Percentiles rank a stretch among this genome's conserved stretches.
Conservation (phyloP, 2,888 invertebrate genomes). For the Sepiola atlantica region DNA sequence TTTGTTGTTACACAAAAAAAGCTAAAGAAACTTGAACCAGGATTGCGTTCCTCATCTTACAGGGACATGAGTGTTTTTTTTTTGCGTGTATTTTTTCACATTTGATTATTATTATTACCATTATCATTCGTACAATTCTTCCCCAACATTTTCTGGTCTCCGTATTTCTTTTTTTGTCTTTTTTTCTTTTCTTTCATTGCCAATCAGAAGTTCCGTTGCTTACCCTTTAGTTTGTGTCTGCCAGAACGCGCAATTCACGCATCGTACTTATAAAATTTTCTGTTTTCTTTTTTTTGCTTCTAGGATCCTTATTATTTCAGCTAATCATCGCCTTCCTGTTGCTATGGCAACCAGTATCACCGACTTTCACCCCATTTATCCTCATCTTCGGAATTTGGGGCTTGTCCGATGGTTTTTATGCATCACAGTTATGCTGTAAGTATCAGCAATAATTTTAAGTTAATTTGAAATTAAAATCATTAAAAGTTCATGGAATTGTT, state of each 20-base stretch:
- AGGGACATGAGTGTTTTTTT: neutral
- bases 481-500: too few relatives aligned
- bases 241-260: neutral
- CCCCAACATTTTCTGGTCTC: neutral
- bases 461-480: too few relatives aligned
- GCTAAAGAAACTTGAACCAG: neutral
- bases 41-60: neutral
- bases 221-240: neutral
- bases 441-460: conserved; percentile 45
- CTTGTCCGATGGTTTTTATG: conserved; percentile 70
- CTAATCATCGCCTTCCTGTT: conserved; percentile 57
- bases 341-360: conserved; percentile 64
- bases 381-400: conserved; percentile 69
- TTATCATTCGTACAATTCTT: neutral
- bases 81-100: neutral
- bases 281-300: neutral
- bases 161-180: neutral
- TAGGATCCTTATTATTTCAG: conserved; percentile 43
- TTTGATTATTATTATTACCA: neutral
- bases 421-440: conserved; percentile 72
- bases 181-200: neutral
- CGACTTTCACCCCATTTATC: conserved; percentile 59
- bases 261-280: neutral
- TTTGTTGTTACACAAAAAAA: neutral
- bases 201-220: neutral